Percentiles rank a stretch among this genome's conserved stretches.
Conservation (phyloP, 2,888 invertebrate genomes). For the Agapetus fuscipes region DNA sequence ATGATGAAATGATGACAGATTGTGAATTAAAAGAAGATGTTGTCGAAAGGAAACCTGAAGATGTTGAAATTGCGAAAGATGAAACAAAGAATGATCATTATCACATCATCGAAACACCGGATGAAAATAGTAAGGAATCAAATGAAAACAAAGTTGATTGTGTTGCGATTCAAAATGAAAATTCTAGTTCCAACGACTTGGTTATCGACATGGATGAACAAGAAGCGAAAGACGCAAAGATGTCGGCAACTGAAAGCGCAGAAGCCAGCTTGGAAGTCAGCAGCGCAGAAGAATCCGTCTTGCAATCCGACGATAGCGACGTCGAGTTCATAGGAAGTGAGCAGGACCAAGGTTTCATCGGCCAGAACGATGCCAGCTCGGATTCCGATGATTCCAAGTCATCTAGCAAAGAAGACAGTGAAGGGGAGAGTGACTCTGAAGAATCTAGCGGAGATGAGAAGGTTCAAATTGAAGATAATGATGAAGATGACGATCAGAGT, state of each 20-base stretch:
- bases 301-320: not conserved
- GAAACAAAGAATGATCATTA: not conserved
- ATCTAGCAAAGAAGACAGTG: slow-evolving; percentile 6
- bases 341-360: too few relatives aligned
- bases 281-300: not conserved
- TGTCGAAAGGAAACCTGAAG: too few relatives aligned
- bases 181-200: not conserved
- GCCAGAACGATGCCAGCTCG: too few relatives aligned
- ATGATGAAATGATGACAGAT: too few relatives aligned
- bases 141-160: not conserved
- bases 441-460: slow-evolving; percentile 22
- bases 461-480: slow-evolving; percentile 22
- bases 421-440: too few relatives aligned
- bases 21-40: too few relatives aligned
- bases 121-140: not conserved
- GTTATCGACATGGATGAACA: not conserved
- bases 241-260: too few relatives aligned
- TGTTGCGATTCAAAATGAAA: not conserved
- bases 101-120: too few relatives aligned
- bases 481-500: slow-evolving; percentile 17
- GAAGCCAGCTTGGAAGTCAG: too few relatives aligned
- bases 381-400: too few relatives aligned
- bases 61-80: not conserved
- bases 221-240: not conserved
- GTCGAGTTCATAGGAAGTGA: too few relatives aligned